Conservation (phyloP, 1,140 invertebrate genomes). For the Papilio helenus region DNA sequence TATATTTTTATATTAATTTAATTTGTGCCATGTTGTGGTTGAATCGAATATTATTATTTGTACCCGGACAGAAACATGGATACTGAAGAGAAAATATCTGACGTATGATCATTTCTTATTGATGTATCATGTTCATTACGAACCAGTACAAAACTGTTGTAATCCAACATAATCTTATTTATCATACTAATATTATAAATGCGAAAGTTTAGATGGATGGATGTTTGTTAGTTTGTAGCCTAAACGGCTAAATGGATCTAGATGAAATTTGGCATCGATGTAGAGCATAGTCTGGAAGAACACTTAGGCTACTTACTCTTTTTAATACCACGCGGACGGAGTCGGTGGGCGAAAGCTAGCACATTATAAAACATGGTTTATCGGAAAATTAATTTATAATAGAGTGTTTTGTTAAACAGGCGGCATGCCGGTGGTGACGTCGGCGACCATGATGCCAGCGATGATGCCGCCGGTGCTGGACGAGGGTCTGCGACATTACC, state of each 20-base stretch:
- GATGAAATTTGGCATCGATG: no score
- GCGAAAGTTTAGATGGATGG: no score
- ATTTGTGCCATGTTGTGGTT: neutral
- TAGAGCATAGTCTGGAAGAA: no score
- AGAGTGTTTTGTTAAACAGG: conserved; percentile 51
- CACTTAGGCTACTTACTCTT: no score
- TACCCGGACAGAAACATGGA: neutral
- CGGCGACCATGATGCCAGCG: conserved; percentile 89
- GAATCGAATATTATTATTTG: neutral
- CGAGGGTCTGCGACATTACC: conserved; percentile 93
- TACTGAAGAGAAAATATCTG: neutral
- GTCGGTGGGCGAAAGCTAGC: no score
- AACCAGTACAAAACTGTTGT: no score
- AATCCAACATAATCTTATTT: no score
- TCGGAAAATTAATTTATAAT: neutral
- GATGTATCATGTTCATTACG: neutral
- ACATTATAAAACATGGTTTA: neutral
- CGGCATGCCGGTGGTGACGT: conserved; percentile 94
- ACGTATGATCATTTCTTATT: neutral
- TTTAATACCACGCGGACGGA: no score
- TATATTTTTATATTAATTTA: conserved; percentile 8
- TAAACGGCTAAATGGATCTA: no score
- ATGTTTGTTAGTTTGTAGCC: no score
- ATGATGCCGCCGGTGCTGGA: conserved; percentile 95
- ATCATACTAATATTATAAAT: no score